Percentiles rank a stretch among this genome's conserved stretches.
Conservation (phyloP, 2,797 vertebrate species). For the Prunella strophiata region DNA sequence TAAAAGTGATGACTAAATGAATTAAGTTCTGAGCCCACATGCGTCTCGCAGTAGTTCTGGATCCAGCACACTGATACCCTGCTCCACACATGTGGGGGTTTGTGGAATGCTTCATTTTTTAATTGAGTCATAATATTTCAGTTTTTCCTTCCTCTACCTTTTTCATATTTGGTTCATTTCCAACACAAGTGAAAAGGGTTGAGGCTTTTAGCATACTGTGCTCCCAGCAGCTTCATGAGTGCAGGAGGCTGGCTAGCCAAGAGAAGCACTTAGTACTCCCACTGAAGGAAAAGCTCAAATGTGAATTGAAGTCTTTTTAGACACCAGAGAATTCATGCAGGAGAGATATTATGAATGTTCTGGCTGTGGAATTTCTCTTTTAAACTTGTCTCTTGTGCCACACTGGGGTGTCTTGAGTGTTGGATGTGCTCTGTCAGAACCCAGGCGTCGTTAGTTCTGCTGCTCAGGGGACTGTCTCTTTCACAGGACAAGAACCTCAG, state of each 20-base stretch:
- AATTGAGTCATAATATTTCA: conserved; percentile 54
- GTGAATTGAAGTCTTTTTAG: conserved; percentile 5
- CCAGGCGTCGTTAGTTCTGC: not conserved
- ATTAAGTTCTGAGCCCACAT: conserved; percentile 46
- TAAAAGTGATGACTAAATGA: conserved; percentile 39
- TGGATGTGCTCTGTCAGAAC: not conserved
- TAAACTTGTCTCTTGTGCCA: not conserved
- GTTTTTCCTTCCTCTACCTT: not conserved
- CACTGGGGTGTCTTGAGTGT: not conserved
- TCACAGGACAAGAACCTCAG: not conserved
- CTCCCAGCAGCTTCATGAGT: not conserved
- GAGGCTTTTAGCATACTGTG: not conserved
- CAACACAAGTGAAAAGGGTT: not conserved
- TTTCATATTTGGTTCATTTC: conserved; percentile 44
- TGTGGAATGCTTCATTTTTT: conserved; percentile 3
- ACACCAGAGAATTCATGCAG: not conserved
- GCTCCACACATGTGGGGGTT: conserved; percentile 1
- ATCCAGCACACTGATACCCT: not conserved
- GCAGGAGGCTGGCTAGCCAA: not conserved
- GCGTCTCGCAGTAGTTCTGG: not conserved
- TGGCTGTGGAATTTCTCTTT: conserved; percentile 47
- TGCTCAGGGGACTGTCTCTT: not conserved
- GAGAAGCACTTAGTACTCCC: not conserved
- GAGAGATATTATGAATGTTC: conserved; percentile 6
- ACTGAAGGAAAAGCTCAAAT: not conserved